Evolutionary conservation across 2,888 invertebrate species (phyloP), one percentile per base, ranked within the genome.

Genomic region (Dendrolimus houi): DNA sequence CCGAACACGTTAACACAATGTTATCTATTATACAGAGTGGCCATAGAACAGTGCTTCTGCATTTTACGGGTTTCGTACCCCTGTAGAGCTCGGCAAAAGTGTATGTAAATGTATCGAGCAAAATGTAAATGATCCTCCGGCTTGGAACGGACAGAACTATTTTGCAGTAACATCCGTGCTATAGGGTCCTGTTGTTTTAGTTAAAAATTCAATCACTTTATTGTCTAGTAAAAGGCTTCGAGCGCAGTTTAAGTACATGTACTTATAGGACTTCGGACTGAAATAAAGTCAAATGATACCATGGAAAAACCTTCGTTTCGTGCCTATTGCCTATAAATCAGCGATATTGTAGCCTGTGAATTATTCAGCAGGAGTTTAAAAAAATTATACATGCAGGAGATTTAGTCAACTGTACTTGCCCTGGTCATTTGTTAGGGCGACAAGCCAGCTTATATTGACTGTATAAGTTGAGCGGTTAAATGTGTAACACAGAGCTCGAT

Each of bases 21-120:
- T 52, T 59, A 10, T 56, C 56, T 53, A 56, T 55, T 55, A 59
- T 59, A 47, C 54, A 52, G 29, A 29, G 56, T 52, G 54, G 54
- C 54, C 41, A 52, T 52, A 54, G 56, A 41, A 56, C 56, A 53
- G 56, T 29, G 29, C 52, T 75, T 70, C 75, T 79, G 77, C 75
- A 76, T 81, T 81, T 82, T 79, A 80, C 71, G 72, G 74, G 71
- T 69, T 71, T 67, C 66, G 69, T 72, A 69, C 72, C 73, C 67
- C 70, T 71, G 63, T 62, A 64, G 70, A 70, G 66, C 60, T 57
- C 62, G 60, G 70, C 69, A 70, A 71, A 76, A 74, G 72, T 69
- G 71, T 77, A 83, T 82, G 83, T 76, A 80, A 83, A 83, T 82
- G 72, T 76, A 74, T 74, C 71, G 74, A 66, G 72, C 63, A 69